Evolutionary conservation across 2,888 invertebrate genomes (phyloP).

Genomic region (Polyommatus icarus): DNA sequence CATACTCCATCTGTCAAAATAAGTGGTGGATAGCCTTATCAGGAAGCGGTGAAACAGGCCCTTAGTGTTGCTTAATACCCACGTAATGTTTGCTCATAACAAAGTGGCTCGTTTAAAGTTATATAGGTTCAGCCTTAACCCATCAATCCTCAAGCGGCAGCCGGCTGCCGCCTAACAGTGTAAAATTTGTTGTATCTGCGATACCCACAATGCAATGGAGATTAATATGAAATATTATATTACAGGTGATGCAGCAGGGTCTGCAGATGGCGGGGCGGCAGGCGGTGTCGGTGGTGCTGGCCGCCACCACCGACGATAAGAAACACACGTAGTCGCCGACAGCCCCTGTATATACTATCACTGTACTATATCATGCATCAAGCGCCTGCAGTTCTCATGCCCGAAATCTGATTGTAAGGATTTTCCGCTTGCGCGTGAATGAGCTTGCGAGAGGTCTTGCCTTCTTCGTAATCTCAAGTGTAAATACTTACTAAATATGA

Average conservation of each 20-base stretch:
- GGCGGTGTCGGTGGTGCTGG: slow-evolving; percentile 40
- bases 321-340: slow-evolving; percentile 33
- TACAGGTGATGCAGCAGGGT: slow-evolving; percentile 46
- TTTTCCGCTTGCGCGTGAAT: not conserved
- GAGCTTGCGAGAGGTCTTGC: not conserved
- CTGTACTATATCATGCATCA: not conserved
- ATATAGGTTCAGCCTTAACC: too few relatives aligned
- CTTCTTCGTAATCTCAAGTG: not conserved
- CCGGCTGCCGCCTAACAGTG: too few relatives aligned
- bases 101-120: too few relatives aligned
- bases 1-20: too few relatives aligned
- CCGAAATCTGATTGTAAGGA: too few relatives aligned
- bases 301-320: slow-evolving; percentile 42
- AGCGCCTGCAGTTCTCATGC: not conserved
- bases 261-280: slow-evolving; percentile 41
- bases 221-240: not conserved
- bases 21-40: too few relatives aligned
- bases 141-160: too few relatives aligned
- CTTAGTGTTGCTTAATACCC: too few relatives aligned
- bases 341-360: not conserved
- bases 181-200: too few relatives aligned
- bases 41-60: too few relatives aligned
- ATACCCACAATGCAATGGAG: too few relatives aligned
- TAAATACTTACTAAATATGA: not conserved
- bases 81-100: too few relatives aligned